These are phyloP conservation scores for Forpus xanthops DNA, from an alignment of 2,797 vertebrate species.

Conservation along the genomic window DNA sequence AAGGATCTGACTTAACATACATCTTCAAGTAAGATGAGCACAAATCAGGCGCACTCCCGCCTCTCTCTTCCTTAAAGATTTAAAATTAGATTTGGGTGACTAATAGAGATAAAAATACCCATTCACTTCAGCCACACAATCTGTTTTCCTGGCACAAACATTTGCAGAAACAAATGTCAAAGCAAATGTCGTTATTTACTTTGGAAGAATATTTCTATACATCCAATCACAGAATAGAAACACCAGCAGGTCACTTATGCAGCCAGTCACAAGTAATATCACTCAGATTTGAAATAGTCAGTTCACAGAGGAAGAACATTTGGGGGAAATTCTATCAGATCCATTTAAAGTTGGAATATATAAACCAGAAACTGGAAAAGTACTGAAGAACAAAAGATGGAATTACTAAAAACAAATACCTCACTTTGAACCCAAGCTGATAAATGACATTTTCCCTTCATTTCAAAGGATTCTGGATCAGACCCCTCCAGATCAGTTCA, in stretches of 20 bases:
- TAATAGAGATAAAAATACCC: conserved; percentile 50
- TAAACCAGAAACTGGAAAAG: not conserved
- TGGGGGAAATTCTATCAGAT: not conserved
- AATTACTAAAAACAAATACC: not conserved
- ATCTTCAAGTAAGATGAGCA: conserved; percentile 54
- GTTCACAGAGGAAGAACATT: not conserved
- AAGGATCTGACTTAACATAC: not conserved
- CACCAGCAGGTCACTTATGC: conserved; percentile 44
- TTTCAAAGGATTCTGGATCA: not conserved
- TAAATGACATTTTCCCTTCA: not conserved
- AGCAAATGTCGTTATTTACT: not conserved
- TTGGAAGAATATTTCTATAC: not conserved
- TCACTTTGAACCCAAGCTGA: not conserved
- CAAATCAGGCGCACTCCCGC: conserved; percentile 49
- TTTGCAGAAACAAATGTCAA: conserved; percentile 45
- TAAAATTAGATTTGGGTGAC: conserved; percentile 53
- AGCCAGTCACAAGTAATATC: conserved; percentile 27
- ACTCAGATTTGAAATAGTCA: not conserved
- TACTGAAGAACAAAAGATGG: not conserved
- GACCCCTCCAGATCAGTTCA: not conserved
- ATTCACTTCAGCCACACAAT: conserved; percentile 6
- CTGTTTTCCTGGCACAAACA: conserved; percentile 23
- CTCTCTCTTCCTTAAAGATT: conserved; percentile 28
- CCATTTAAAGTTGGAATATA: not conserved
- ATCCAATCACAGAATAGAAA: conserved; percentile 15